Percentiles rank a stretch among this genome's conserved stretches.
phyloP scores from a whole-genome alignment of 1,140 invertebrate genomes.

The Drosophila littoralis region DNA sequence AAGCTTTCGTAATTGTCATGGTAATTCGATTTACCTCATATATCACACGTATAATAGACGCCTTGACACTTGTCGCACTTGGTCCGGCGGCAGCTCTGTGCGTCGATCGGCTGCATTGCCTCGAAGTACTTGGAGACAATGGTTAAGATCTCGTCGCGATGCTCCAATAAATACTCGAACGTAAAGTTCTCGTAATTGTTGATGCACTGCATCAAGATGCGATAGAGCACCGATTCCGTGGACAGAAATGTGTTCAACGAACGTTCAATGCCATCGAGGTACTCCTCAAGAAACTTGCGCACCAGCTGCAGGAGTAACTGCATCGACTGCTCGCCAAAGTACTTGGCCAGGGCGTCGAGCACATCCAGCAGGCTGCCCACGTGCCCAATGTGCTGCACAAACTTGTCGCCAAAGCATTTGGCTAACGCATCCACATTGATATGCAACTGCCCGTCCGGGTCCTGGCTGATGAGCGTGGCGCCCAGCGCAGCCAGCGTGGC shows the following conservation, averaged over 20 bases:
- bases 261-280: slow-evolving; percentile 60
- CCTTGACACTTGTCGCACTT: slow-evolving; percentile 38
- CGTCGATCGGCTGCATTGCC: slow-evolving; percentile 28
- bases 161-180: slow-evolving; percentile 53
- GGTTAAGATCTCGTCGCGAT: slow-evolving; percentile 52
- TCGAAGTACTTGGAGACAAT: slow-evolving; percentile 56
- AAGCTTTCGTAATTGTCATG: not conserved
- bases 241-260: slow-evolving; percentile 68
- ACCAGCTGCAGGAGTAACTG: slow-evolving; percentile 63
- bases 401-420: slow-evolving; percentile 54
- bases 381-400: slow-evolving; percentile 72
- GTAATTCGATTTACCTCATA: not conserved
- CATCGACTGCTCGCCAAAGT: slow-evolving; percentile 56
- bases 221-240: slow-evolving; percentile 71
- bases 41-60: slow-evolving; percentile 22
- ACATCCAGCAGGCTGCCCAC: slow-evolving; percentile 61
- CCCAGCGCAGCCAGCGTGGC: slow-evolving; percentile 22
- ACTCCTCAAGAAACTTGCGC: slow-evolving; percentile 61
- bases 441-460: slow-evolving; percentile 36
- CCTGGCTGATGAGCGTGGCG: slow-evolving; percentile 33
- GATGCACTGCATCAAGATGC: slow-evolving; percentile 65
- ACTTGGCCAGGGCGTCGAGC: slow-evolving; percentile 54
- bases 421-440: slow-evolving; percentile 55
- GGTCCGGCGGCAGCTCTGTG: not conserved
- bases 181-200: slow-evolving; percentile 64